Conservation (phyloP, 2,113 vertebrate species). For the Toxotes jaculatrix region DNA sequence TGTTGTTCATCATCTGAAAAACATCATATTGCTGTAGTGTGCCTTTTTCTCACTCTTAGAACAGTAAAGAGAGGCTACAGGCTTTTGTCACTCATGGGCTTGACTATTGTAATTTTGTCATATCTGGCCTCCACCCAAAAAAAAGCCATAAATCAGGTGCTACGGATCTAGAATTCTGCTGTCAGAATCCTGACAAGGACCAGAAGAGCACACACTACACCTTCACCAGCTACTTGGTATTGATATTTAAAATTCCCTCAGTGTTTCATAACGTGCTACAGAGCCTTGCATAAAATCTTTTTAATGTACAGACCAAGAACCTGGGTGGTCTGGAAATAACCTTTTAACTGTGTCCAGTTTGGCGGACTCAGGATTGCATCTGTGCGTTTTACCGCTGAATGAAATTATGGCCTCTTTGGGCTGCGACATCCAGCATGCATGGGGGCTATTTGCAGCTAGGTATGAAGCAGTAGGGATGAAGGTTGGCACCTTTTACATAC, state of each 20-base stretch:
- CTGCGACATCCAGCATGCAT: neutral
- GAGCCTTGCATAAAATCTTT: slow-evolving; percentile 2
- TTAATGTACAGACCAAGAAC: neutral
- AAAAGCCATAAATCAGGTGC: slow-evolving; percentile 28
- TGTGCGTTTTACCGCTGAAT: neutral
- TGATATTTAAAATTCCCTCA: slow-evolving; percentile 2
- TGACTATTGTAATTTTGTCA: slow-evolving; percentile 4
- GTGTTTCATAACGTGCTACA: neutral
- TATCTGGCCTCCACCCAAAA: neutral
- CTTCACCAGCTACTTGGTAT: neutral
- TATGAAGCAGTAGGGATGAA: neutral
- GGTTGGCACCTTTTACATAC: neutral
- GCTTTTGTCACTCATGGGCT: neutral
- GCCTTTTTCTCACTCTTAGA: neutral
- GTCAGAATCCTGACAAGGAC: slow-evolving; percentile 26
- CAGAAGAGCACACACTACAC: slow-evolving; percentile 6
- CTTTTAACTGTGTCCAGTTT: neutral
- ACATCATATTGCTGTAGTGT: neutral
- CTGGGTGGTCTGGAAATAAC: neutral
- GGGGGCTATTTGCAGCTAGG: neutral
- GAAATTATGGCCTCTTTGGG: neutral
- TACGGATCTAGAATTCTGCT: slow-evolving; percentile 26
- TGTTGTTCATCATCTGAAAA: slow-evolving; percentile 7
- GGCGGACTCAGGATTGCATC: neutral
- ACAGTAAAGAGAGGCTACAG: neutral